Conservation (phyloP, 2,113 vertebrate species). For the Takifugu flavidus region DNA sequence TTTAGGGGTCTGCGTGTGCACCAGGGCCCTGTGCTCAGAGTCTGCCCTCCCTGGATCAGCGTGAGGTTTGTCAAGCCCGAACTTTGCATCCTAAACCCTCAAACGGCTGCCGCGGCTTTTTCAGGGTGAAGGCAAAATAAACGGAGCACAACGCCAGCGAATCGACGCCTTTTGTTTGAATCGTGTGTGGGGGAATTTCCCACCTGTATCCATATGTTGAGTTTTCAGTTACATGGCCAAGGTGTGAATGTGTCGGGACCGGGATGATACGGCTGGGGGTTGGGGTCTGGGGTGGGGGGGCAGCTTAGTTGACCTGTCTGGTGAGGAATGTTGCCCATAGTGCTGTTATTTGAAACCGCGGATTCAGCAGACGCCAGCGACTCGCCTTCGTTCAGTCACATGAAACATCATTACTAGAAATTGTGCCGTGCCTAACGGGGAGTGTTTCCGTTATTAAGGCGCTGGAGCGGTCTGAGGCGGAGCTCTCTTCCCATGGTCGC, state of each 20-base stretch:
- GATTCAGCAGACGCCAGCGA: constrained; percentile 49
- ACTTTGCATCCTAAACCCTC: constrained; percentile 25
- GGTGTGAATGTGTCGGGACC: constrained; percentile 56
- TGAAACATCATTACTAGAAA: constrained; percentile 51
- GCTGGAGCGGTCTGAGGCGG: constrained; percentile 23
- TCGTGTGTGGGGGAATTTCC: constrained; percentile 52
- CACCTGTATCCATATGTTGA: constrained; percentile 45
- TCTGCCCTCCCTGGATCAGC: constrained; percentile 69
- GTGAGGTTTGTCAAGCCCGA: constrained; percentile 63
- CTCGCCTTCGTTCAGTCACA: constrained; percentile 59
- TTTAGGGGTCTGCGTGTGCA: constrained; percentile 58
- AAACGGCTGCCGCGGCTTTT: too few species aligned
- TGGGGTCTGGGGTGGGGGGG: not conserved
- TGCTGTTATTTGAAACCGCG: constrained; percentile 64
- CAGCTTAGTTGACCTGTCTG: constrained; percentile 58
- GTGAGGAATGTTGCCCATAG: constrained; percentile 58
- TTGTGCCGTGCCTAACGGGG: constrained; percentile 46
- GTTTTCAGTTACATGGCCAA: constrained; percentile 72
- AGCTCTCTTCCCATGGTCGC: constrained; percentile 51
- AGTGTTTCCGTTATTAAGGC: constrained; percentile 42
- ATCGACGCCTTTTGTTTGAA: constrained; percentile 17
- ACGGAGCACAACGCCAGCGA: constrained; percentile 19
- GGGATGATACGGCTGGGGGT: constrained; percentile 62
- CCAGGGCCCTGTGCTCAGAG: constrained; percentile 65
- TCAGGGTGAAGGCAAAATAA: too few species aligned